Evolutionary conservation across 2,888 invertebrate genomes (phyloP).

Genomic region (Xestia sexstrigata): DNA sequence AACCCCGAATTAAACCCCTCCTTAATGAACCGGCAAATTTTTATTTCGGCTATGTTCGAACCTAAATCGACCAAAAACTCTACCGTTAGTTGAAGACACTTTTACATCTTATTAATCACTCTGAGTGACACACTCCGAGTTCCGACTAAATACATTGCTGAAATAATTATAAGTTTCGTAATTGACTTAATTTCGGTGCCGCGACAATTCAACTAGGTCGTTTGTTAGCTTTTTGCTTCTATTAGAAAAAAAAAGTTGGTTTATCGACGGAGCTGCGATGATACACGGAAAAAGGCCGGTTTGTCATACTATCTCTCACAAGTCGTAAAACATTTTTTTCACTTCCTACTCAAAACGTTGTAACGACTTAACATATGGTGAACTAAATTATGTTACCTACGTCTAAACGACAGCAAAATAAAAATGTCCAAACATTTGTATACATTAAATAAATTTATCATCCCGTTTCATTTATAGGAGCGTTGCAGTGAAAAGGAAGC

Average conservation of each 20-base stretch:
- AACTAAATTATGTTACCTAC: conserved; percentile 90
- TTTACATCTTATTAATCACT: not conserved
- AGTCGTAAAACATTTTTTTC: conserved; percentile 89
- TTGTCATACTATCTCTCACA: conserved; percentile 86
- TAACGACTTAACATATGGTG: conserved; percentile 89
- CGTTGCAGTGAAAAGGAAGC: conserved; percentile 88
- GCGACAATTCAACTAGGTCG: conserved; percentile 72
- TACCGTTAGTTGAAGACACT: conserved; percentile 23
- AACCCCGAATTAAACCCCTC: conserved; percentile 84
- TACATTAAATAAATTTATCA: conserved; percentile 91
- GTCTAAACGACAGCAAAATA: conserved; percentile 89
- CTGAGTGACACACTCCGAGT: not conserved
- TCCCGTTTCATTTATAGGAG: conserved; percentile 86
- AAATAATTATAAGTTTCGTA: conserved; percentile 59
- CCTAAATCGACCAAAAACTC: conserved; percentile 62
- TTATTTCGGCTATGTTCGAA: conserved; percentile 74
- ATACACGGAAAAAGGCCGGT: conserved; percentile 79
- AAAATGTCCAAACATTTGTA: conserved; percentile 91
- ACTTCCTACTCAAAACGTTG: conserved; percentile 87
- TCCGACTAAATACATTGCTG: conserved; percentile 27
- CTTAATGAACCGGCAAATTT: conserved; percentile 87
- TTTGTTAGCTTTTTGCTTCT: conserved; percentile 75
- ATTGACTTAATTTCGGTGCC: conserved; percentile 73
- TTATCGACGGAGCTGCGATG: conserved; percentile 75
- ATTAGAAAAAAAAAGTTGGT: conserved; percentile 74